Percentiles rank a stretch among this genome's conserved stretches.
Conservation (phyloP, 2,113 vertebrate genomes). For the Rhea pennata region DNA sequence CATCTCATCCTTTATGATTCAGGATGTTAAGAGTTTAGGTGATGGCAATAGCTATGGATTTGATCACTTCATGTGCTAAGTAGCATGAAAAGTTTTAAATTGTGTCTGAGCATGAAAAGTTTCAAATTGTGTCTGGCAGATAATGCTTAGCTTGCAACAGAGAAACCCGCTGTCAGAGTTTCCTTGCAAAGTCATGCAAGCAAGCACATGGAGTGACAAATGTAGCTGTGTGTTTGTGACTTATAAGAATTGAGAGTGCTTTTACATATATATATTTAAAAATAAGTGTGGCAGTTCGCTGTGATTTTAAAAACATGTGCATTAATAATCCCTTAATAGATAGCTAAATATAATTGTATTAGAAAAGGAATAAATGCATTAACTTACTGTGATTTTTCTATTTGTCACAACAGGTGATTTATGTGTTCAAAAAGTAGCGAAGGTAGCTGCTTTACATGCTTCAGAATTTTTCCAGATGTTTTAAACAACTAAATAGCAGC, state of each 20-base stretch:
- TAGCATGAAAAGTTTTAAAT: not conserved
- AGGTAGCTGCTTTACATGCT: not conserved
- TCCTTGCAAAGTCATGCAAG: not conserved
- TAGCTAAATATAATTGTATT: fast-evolving
- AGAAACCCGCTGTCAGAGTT: not conserved
- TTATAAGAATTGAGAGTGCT: not conserved
- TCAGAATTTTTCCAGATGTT: fast-evolving
- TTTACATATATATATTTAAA: not conserved
- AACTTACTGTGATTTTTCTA: not conserved
- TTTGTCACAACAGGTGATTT: not conserved
- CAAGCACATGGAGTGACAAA: not conserved
- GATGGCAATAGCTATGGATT: not conserved
- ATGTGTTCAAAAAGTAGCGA: not conserved
- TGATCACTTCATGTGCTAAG: not conserved
- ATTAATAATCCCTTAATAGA: not conserved
- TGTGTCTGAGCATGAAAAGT: fast-evolving
- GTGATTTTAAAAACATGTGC: not conserved
- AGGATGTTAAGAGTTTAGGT: not conserved
- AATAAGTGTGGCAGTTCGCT: not conserved
- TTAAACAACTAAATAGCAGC: not conserved
- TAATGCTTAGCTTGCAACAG: not conserved
- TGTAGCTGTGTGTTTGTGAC: not conserved
- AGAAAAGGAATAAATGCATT: not conserved
- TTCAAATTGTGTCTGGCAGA: fast-evolving
- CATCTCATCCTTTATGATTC: not conserved